Percentiles rank a stretch among this genome's conserved stretches.
These are phyloP conservation scores for Drosophila murphyi DNA, from an alignment of 1,140 invertebrate species.

Conservation along the genomic window DNA sequence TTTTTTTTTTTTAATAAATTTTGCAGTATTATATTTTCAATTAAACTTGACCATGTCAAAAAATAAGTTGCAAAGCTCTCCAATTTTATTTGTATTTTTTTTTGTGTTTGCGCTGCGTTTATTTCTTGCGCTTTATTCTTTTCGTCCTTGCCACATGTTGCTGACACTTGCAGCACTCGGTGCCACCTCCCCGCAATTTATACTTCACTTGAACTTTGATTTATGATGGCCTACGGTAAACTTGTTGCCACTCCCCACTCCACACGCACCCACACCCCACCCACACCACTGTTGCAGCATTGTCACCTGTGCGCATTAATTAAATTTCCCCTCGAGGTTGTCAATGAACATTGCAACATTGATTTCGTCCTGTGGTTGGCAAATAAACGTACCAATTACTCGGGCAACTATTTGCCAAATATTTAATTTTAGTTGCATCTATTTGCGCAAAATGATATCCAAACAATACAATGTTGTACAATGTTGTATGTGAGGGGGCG, in stretches of 20 bases:
- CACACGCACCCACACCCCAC: too few species aligned
- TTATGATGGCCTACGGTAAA: constrained; percentile 57
- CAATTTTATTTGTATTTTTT: constrained; percentile 7
- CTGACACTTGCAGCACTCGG: constrained; percentile 74
- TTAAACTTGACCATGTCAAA: constrained; percentile 82
- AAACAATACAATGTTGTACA: constrained; percentile 49
- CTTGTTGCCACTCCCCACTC: background rate
- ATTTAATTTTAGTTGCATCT: constrained; percentile 58
- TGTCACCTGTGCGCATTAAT: constrained; percentile 77
- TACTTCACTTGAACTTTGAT: constrained; percentile 59
- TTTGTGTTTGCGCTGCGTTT: constrained; percentile 47
- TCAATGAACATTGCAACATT: constrained; percentile 60
- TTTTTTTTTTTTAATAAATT: constrained; percentile 66
- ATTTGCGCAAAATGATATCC: constrained; percentile 67
- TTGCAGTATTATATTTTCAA: constrained; percentile 74
- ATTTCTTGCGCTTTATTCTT: constrained; percentile 56
- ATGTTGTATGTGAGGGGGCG: background rate
- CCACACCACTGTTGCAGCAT: constrained; percentile 12
- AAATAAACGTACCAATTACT: constrained; percentile 75
- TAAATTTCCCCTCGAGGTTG: constrained; percentile 58
- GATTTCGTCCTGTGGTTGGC: constrained; percentile 46
- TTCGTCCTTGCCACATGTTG: constrained; percentile 70
- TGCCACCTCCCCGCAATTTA: background rate
- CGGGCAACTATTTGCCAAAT: constrained; percentile 68
- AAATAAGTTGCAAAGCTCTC: constrained; percentile 33